Base-by-base conservation (phyloP, 2,797 vertebrate species). In the Acanthopagrus latus region DNA sequence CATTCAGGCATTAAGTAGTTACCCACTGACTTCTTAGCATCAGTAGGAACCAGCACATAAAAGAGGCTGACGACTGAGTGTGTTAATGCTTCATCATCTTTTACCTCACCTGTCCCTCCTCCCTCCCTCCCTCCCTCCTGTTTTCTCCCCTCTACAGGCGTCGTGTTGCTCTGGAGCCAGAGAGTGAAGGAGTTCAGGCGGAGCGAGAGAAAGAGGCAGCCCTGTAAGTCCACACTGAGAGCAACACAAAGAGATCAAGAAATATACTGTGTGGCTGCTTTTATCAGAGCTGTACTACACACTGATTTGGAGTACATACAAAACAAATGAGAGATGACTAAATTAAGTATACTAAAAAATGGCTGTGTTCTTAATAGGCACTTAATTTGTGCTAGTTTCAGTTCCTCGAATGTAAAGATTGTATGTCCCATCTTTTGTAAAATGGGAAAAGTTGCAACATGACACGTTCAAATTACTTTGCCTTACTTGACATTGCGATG, bases 201-300 rank as follows among this genome's bases (percentile, higher is more conserved):
- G 93, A 95, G 93, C 96, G 96, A 88, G 97, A 98, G 90, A 98
- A 97, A 80, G 97, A 98, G 89, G 98, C 98, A 1, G 96, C 97
- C 14, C 86, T 96, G 98, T 99, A 94, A 98, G 98, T 98, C 17
- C 43, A 51, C 18, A 21, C 50, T 21, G 17, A 56, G 3, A 51
- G 2, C 44, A 21, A 46, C 17, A 46, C 11, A 16, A 50, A 54
- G 23, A 68, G 18, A 66, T 5, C 20, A 10, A 33, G 0, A 57
- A 10, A 64, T 20, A 21, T 1, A 33, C 29, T 33, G 33, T 38
- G 33, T 3, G 18, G 23, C 2, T 27, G 46, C 7, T 46, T 33
- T 21, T 27, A 12, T 14, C 33, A 3, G 0, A 38, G 20, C 5
- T 17, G 16, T 12, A 25, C 14, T 8, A 46, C 14, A 63, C 6